Percentiles rank a stretch among this genome's conserved stretches.
These are phyloP conservation scores for Macrobrachium nipponense DNA, from an alignment of 1,140 invertebrate genomes.

Conservation along the genomic window DNA sequence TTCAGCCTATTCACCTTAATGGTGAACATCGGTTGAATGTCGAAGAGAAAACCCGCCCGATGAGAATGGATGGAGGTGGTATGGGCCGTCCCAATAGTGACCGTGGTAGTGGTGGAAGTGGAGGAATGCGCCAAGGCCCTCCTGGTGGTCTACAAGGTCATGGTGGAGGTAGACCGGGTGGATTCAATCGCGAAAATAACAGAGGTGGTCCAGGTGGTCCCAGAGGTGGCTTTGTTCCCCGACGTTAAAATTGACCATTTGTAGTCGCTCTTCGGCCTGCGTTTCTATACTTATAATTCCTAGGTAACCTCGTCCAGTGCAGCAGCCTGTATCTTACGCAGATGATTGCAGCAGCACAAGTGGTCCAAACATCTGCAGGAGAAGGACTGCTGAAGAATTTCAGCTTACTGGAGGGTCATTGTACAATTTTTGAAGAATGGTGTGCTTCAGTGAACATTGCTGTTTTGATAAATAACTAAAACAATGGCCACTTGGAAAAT, in stretches of 20 bases:
- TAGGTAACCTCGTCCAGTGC: slow-evolving; percentile 34
- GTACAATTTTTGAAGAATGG: slow-evolving; percentile 25
- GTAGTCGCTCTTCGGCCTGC: slow-evolving; percentile 10
- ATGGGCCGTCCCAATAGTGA: slow-evolving; percentile 52
- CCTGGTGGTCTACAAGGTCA: slow-evolving; percentile 43
- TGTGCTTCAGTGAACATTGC: slow-evolving; percentile 39
- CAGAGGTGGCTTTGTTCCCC: slow-evolving; percentile 41
- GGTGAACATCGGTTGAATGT: slow-evolving; percentile 64
- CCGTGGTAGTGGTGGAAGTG: slow-evolving; percentile 42
- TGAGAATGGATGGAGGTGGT: slow-evolving; percentile 38
- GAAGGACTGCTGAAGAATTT: slow-evolving; percentile 24
- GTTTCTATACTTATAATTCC: not conserved
- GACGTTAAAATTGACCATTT: slow-evolving; percentile 36
- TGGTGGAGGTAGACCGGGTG: slow-evolving; percentile 31
- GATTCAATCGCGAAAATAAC: slow-evolving; percentile 47
- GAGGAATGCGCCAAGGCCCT: slow-evolving; percentile 23
- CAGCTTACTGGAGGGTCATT: slow-evolving; percentile 28
- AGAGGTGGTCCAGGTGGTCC: slow-evolving; percentile 46
- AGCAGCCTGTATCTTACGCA: slow-evolving; percentile 18
- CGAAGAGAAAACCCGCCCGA: slow-evolving; percentile 62
- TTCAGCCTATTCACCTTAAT: slow-evolving; percentile 50
- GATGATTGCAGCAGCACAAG: slow-evolving; percentile 28
- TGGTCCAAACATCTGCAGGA: slow-evolving; percentile 43
- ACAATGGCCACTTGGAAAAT: slow-evolving; percentile 43
- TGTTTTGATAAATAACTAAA: slow-evolving; percentile 6